Conservation (phyloP, 2,113 vertebrate genomes). For the Zapus hudsonius region DNA sequence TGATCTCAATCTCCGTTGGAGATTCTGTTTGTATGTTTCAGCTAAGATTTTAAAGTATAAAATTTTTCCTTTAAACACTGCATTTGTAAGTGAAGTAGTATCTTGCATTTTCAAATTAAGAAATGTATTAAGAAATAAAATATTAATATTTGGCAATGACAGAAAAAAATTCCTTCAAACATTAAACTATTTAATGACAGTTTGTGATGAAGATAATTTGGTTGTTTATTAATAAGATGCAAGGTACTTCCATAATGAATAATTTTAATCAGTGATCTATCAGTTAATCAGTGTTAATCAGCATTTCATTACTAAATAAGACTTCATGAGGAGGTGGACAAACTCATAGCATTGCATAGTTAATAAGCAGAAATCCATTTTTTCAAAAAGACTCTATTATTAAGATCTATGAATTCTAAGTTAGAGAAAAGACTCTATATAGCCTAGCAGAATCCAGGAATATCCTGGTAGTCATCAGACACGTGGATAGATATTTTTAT, state of each 20-base stretch:
- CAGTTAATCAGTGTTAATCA: conserved; percentile 82
- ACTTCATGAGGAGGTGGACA: conserved; percentile 75
- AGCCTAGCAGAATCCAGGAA: neutral
- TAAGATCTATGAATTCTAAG: neutral
- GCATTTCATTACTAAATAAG: conserved; percentile 75
- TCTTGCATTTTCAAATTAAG: conserved; percentile 36
- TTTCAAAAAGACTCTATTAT: conserved; percentile 7
- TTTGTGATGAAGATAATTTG: conserved; percentile 73
- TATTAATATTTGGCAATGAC: conserved; percentile 14
- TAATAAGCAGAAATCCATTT: conserved; percentile 59
- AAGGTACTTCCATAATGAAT: conserved; percentile 76
- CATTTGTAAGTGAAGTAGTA: neutral
- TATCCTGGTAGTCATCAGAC: neutral
- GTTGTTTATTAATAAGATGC: conserved; percentile 80
- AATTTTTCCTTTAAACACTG: conserved; percentile 27
- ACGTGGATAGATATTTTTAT: neutral
- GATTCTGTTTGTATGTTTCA: neutral
- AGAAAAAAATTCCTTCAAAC: conserved; percentile 52
- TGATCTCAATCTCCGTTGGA: no score
- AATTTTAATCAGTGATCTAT: conserved; percentile 79
- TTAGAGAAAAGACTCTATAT: neutral
- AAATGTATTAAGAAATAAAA: conserved; percentile 36
- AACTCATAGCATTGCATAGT: conserved; percentile 65
- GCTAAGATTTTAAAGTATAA: no score
- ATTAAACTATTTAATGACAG: conserved; percentile 70